Percentiles rank a stretch among this genome's conserved stretches.
These are phyloP conservation scores for cattle (Bos taurus) DNA, from an alignment of 2,113 vertebrate species.

Conservation along the genomic window ARS-UCD2.0 NC_037343.1:49441501-49442000, in stretches of 20 bases:
- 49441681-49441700: too few species aligned
- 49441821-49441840: rapidly evolving
- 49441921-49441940: background rate
- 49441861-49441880: background rate
- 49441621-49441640: rapidly evolving
- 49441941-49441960: background rate
- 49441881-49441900: background rate
- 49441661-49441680: background rate
- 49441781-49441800: rapidly evolving
- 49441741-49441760: rapidly evolving
- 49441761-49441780: rapidly evolving
- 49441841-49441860: background rate
- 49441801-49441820: rapidly evolving
- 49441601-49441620: background rate
- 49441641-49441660: rapidly evolving
- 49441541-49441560: rapidly evolving
- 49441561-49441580: background rate
- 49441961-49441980: background rate
- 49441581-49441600: background rate
- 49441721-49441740: rapidly evolving
- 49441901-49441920: background rate
- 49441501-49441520: rapidly evolving
- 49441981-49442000: background rate
- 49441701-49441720: background rate
- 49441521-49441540: rapidly evolving